A percentile compares a stretch with the other conserved stretches of the same genome.
Evolutionary conservation across 2,888 invertebrate species (phyloP).

Genomic region (Oasisia sp.): DNA sequence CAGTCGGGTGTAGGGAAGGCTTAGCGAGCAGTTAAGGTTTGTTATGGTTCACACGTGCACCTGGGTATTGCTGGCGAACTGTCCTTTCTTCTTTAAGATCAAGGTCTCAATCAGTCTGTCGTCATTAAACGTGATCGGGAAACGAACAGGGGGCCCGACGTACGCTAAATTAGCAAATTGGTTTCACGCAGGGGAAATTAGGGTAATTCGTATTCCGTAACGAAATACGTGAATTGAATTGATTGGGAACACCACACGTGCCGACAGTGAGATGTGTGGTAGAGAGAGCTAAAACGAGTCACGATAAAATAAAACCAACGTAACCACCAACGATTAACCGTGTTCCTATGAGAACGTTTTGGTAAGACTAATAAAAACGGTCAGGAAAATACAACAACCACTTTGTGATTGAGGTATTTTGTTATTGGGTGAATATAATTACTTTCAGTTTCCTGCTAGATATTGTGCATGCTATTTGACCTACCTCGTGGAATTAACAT

Average conservation of each 20-base stretch:
- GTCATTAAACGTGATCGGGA: not conserved
- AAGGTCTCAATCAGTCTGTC: not conserved
- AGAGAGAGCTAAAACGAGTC: too few species aligned
- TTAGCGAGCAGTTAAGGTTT: not conserved
- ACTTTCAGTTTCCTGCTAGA: too few species aligned
- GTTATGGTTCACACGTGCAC: not conserved
- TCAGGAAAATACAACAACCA: too few species aligned
- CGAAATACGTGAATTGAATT: not conserved
- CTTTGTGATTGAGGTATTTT: too few species aligned
- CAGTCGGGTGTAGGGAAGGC: not conserved
- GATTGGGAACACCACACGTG: not conserved
- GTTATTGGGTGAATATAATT: too few species aligned
- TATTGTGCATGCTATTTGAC: too few species aligned
- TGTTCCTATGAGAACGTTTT: too few species aligned
- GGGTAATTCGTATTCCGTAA: not conserved
- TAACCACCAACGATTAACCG: too few species aligned
- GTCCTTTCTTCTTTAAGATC: conserved; percentile 8
- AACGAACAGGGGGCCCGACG: not conserved
- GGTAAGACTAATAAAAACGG: too few species aligned
- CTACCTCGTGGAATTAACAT: too few species aligned
- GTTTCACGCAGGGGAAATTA: not conserved
- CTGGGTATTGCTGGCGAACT: not conserved
- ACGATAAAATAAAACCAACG: too few species aligned
- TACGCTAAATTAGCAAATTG: not conserved
- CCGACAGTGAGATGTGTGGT: too few species aligned